Evolutionary conservation across 2,888 invertebrate genomes (phyloP).

Genomic region (Oegoconia quadripuncta): DNA sequence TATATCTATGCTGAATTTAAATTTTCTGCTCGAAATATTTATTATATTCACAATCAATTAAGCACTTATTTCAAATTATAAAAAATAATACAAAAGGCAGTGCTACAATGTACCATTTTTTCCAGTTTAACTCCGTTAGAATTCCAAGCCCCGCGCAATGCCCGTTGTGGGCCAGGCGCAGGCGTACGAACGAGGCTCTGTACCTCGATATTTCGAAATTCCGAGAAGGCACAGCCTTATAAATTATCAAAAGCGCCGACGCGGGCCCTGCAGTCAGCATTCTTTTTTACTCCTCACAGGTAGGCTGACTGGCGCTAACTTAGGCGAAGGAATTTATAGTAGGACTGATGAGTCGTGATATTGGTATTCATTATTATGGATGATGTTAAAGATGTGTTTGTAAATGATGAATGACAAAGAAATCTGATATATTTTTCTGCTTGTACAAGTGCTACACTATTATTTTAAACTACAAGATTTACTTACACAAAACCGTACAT

Average conservation of each 20-base stretch:
- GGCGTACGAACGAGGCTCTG: too few species aligned
- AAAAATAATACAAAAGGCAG: conserved; percentile 45
- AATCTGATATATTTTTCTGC: too few species aligned
- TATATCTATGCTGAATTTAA: too few species aligned
- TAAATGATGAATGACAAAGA: background rate
- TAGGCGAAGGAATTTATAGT: conserved; percentile 68
- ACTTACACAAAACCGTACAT: too few species aligned
- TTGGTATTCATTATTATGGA: conserved; percentile 25
- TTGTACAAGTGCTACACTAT: too few species aligned
- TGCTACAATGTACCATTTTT: conserved; percentile 66
- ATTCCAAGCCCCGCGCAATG: conserved; percentile 71
- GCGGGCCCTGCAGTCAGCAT: conserved; percentile 69
- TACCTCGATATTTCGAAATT: conserved; percentile 77
- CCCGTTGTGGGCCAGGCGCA: too few species aligned
- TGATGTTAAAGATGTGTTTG: too few species aligned
- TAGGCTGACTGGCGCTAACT: conserved; percentile 76
- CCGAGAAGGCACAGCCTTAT: conserved; percentile 76
- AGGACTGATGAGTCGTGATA: conserved; percentile 39
- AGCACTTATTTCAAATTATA: conserved; percentile 41
- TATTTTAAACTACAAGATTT: too few species aligned
- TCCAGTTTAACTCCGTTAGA: conserved; percentile 71
- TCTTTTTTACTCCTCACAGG: conserved; percentile 75
- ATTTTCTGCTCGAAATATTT: background rate
- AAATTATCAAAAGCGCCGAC: conserved; percentile 79
- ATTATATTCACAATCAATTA: conserved; percentile 27